Percentiles rank a stretch among this genome's conserved stretches.
Conservation (phyloP, 2,797 vertebrate genomes). For the Sebastes kiyomatsui region DNA sequence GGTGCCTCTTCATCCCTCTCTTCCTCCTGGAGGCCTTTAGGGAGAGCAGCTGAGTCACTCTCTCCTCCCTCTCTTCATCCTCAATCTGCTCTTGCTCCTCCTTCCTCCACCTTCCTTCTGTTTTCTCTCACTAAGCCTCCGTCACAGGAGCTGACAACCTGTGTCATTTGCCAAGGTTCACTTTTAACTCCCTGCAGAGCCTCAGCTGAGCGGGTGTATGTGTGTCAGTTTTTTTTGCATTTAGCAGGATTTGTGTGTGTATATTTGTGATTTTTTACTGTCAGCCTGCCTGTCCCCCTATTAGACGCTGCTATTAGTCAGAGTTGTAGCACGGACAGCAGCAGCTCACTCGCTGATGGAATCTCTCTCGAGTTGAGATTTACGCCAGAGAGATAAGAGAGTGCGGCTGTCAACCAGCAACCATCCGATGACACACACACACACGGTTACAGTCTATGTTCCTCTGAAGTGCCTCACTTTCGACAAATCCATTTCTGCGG, state of each 20-base stretch:
- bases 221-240: not conserved
- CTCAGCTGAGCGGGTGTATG: not conserved
- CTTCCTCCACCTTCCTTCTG: conserved; percentile 48
- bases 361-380: conserved; percentile 60
- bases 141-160: conserved; percentile 59
- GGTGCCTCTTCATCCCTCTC: conserved; percentile 29
- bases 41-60: conserved; percentile 63
- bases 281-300: conserved; percentile 2
- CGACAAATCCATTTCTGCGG: conserved; percentile 57
- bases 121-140: conserved; percentile 50
- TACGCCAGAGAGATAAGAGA: conserved; percentile 52
- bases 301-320: conserved; percentile 37
- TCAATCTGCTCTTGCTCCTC: conserved; percentile 52
- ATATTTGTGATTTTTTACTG: conserved; percentile 11
- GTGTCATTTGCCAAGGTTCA: conserved; percentile 53
- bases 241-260: conserved; percentile 4
- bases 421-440: not conserved
- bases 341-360: conserved; percentile 44
- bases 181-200: conserved; percentile 21
- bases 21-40: conserved; percentile 43
- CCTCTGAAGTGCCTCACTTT: conserved; percentile 57
- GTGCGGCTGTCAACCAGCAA: conserved; percentile 61
- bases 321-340: conserved; percentile 30
- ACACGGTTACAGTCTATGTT: conserved; percentile 22
- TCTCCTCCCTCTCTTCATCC: conserved; percentile 57